Base-by-base conservation (phyloP, 2,113 vertebrate species). In the human (Homo sapiens) region DNA sequence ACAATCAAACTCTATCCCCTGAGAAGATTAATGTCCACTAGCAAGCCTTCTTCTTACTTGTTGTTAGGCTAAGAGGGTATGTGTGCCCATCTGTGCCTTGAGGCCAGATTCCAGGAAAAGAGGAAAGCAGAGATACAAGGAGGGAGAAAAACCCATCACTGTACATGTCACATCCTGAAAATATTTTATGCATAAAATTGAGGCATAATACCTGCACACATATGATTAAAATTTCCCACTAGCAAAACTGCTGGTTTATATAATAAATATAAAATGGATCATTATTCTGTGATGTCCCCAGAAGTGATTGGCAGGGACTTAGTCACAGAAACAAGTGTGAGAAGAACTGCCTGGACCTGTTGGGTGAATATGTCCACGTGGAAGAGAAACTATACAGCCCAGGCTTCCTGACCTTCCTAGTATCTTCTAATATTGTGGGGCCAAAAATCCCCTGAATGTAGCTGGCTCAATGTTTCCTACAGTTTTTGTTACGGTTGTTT, bases 361-460 rank as follows among this genome's bases (percentile, higher is more conserved):
- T 25, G 43, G 59, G 18, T 9, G 48, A 57, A 22, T 1, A 18
- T 3, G 23, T n/a, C 48, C 38, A 6, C 32, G 2, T 14, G 18
- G 30, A 64, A 45, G 0, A 40, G 73, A 64, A 70, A 27, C 20
- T 25, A 10, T 0, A 3, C 30, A 8, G 61, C 13, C 32, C 4
- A 16, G 89, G 75, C 38, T 55, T 43, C 40, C 75, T 14, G 6
- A 25, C 16, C 8, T 73, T 66, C 35, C 20, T 5, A 18, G 2
- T 14, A 16, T 25, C 18, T 90, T 50, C 85, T 64, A 75, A 70
- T 6, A 59, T 20, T 23, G 30, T 48, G 43, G 32, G 6, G 78
- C n/a, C 66, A 52, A 59, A 87, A 38, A 35, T 10, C 64, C 7
- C 35, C 68, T 38, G 64, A 80, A 57, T 70, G 35, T 14, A 57